Base-by-base conservation (phyloP, 64 coral and sea anemone species). In the Montipora foliosa region DNA sequence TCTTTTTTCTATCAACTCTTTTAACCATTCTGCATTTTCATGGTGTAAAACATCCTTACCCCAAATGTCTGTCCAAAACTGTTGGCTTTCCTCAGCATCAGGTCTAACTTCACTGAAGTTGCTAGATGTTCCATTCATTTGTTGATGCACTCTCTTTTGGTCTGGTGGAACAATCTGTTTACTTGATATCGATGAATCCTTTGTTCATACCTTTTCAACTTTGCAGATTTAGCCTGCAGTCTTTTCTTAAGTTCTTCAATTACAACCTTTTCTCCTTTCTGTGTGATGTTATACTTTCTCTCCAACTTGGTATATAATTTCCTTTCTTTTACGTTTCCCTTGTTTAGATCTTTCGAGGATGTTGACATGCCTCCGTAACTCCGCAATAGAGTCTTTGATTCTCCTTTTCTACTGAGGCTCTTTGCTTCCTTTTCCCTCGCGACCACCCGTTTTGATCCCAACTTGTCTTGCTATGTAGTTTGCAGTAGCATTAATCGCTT, bases 241-340 rank as follows among this genome's bases (percentile, higher is more conserved):
- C 25, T 25, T 25, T 25, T 0, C 25, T 25, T 25, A 0, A 25
- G 25, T 25, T 25, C 25, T 25, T 1, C 25, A 25, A 25, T 25
- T 25, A 25, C 25, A 22, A 91, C 82, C 46, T 79, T 85, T 55
- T 79, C 17, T 12, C 58, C 80, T 91, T 95, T 91, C 52, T 87
- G 84, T 24, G 69, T 77, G 25, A 95, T 79, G 74, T 85, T 78
- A 46, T 87, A 81, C 49, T 91, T 95, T 66, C 72, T 86, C 50
- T 81, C 59, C 91, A 86, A 89, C 87, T 89, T 89, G 16, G 87
- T 76, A 76, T 46, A 80, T 80, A 80, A 80, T 79, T 79, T 45
- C 88, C 55, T 90, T 80, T 7, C 88, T 75, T 88, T 88, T 88
- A 88, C 74, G 85, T 49, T 75, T 88, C 68, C 85, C 85, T 88